Percentiles rank a stretch among this genome's conserved stretches.
These are phyloP conservation scores for Trachemys scripta DNA, from an alignment of 2,113 vertebrate genomes.

Conservation along the genomic window DNA sequence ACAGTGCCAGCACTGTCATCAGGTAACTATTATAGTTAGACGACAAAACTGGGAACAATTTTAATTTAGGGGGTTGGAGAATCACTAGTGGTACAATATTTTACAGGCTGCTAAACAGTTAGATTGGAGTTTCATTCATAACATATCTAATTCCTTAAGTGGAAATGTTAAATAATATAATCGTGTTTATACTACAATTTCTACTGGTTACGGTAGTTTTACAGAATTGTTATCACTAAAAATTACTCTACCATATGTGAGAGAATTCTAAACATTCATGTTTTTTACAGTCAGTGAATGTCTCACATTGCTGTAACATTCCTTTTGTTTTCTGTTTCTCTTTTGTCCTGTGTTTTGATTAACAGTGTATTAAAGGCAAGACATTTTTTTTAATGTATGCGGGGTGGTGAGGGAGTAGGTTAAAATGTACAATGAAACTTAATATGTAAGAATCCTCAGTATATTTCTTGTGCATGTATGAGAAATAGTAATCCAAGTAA, in stretches of 20 bases:
- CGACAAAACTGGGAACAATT: background rate
- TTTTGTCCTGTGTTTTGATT: background rate
- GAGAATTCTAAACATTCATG: background rate
- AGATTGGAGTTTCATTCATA: background rate
- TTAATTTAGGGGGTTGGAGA: background rate
- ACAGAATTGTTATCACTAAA: background rate
- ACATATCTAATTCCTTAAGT: background rate
- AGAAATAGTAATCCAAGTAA: background rate
- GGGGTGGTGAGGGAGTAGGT: background rate
- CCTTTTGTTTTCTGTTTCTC: background rate
- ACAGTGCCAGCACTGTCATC: constrained; percentile 84
- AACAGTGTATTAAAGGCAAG: background rate
- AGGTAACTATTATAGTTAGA: constrained; percentile 79
- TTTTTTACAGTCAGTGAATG: background rate
- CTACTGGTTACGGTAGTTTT: background rate
- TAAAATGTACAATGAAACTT: background rate
- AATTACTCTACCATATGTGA: background rate
- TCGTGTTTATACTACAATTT: background rate
- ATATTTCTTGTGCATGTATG: background rate
- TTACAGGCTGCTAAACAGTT: background rate
- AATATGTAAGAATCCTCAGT: background rate
- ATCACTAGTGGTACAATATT: background rate
- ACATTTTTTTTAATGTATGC: background rate
- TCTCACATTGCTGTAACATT: background rate
- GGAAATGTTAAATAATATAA: background rate